phyloP scores from a whole-genome alignment of 1,140 invertebrate genomes.

The Philopotamus ludificatus region DNA sequence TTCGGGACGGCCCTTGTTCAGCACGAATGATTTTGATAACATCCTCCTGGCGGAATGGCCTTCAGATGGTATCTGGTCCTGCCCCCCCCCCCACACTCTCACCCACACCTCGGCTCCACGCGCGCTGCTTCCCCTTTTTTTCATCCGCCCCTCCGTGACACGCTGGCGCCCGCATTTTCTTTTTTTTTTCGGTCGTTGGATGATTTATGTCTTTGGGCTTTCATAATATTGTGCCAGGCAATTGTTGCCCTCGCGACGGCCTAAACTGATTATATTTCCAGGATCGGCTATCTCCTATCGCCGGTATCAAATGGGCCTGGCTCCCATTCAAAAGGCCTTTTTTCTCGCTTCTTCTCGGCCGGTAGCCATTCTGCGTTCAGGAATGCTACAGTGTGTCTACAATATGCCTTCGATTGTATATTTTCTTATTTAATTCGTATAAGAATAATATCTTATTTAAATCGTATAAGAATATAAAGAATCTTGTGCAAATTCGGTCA shows the following conservation, averaged over 20 bases:
- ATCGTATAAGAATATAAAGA: too few relatives aligned
- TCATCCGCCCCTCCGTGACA: slow-evolving; percentile 3
- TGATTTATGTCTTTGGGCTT: slow-evolving; percentile 31
- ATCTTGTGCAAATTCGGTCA: too few relatives aligned
- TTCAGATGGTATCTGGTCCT: slow-evolving; percentile 5
- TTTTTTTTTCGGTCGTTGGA: slow-evolving; percentile 24
- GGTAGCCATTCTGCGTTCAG: not conserved
- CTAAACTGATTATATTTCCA: slow-evolving; percentile 13
- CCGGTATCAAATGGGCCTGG: not conserved
- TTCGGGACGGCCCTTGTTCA: slow-evolving; percentile 4
- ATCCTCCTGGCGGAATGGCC: slow-evolving; percentile 5
- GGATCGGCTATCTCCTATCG: not conserved
- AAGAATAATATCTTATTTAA: too few relatives aligned
- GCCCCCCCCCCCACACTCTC: not conserved
- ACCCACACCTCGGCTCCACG: not conserved
- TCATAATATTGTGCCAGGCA: slow-evolving; percentile 25
- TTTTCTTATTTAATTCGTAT: too few relatives aligned
- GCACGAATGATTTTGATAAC: slow-evolving; percentile 15
- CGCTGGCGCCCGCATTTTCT: slow-evolving; percentile 22
- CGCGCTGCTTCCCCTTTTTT: not conserved
- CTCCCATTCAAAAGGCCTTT: not conserved
- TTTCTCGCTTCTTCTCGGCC: not conserved
- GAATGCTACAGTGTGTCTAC: too few relatives aligned
- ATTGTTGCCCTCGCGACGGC: slow-evolving; percentile 19
- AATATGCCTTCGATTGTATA: too few relatives aligned